A percentile compares a stretch with the other conserved stretches of the same genome.
phyloP scores from a whole-genome alignment of 92 coral and sea anemone species.

The Umimayanthus chanpuru region DNA sequence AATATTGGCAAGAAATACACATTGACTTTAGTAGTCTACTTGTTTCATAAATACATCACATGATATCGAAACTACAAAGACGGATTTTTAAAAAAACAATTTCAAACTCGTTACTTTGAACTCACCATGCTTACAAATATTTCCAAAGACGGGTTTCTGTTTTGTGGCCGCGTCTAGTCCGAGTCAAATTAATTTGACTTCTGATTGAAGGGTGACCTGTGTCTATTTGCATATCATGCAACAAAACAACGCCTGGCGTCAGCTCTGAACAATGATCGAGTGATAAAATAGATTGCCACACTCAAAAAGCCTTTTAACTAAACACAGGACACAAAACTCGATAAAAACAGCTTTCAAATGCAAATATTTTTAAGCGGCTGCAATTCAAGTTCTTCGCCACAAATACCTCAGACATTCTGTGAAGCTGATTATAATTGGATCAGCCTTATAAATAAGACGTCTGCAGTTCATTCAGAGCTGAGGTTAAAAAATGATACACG shows the following conservation, averaged over 20 bases:
- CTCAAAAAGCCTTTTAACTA: background rate
- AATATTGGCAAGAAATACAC: background rate
- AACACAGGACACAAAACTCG: background rate
- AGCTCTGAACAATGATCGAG: background rate
- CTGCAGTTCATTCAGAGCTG: background rate
- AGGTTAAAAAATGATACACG: too few relatives aligned
- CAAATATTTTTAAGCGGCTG: background rate
- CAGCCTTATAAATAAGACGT: background rate
- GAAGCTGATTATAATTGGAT: slow-evolving; percentile 1
- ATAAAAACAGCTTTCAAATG: background rate
- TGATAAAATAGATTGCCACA: background rate
- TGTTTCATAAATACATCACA: background rate
- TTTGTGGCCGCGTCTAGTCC: background rate
- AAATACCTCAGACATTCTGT: slow-evolving; percentile 9
- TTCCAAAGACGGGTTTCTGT: background rate
- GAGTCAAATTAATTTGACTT: background rate
- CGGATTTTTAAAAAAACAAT: too few relatives aligned
- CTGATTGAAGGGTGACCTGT: background rate
- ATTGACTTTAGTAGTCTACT: background rate
- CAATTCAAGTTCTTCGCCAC: background rate
- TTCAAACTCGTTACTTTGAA: too few relatives aligned
- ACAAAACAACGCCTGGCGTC: background rate
- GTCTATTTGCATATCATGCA: slow-evolving; percentile 18
- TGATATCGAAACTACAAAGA: background rate
- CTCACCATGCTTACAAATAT: slow-evolving; percentile 2